Conservation (phyloP, 2,113 vertebrate genomes). For the Rhombomys opimus region DNA sequence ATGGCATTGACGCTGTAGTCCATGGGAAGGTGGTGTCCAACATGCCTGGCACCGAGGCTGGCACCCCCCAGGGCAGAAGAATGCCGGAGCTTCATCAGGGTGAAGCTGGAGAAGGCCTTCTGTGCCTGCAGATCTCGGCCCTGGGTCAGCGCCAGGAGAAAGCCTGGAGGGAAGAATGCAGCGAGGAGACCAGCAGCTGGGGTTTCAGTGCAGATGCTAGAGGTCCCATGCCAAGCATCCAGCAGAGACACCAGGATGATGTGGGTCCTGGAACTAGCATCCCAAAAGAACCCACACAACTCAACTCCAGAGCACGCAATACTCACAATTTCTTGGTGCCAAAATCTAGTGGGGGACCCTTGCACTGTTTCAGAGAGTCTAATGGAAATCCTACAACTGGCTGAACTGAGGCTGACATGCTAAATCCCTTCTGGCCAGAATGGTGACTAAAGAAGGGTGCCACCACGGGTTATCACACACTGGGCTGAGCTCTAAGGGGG, state of each 20-base stretch:
- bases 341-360: background rate
- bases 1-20: constrained; percentile 87
- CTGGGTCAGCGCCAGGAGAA: constrained; percentile 86
- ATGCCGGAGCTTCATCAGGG: constrained; percentile 88
- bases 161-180: constrained; percentile 85
- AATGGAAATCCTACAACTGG: background rate
- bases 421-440: background rate
- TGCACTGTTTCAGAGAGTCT: background rate
- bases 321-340: background rate
- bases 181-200: background rate
- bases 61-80: constrained; percentile 93
- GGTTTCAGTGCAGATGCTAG: background rate
- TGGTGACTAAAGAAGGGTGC: background rate
- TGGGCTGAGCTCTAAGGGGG: background rate
- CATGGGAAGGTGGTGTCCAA: constrained; percentile 85
- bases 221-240: background rate
- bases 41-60: constrained; percentile 88
- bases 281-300: background rate
- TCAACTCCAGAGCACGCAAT: background rate
- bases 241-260: background rate
- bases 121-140: constrained; percentile 73
- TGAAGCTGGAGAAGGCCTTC: constrained; percentile 88
- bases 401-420: background rate
- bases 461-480: background rate
- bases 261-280: background rate